Evolutionary conservation across 2,888 invertebrate genomes (phyloP), one percentile per base, ranked within the genome.

Genomic region (Drosophila quinaria): DNA sequence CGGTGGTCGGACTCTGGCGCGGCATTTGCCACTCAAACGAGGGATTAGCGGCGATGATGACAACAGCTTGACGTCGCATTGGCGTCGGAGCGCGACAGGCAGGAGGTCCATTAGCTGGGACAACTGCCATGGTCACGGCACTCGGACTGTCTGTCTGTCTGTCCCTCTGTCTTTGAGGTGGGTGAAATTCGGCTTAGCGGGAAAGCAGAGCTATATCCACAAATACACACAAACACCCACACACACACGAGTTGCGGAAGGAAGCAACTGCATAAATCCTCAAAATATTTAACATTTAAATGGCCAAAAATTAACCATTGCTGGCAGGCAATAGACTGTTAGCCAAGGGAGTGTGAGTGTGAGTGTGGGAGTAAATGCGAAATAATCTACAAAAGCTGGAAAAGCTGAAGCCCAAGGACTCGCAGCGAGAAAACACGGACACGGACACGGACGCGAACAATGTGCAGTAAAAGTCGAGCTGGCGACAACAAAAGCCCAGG

Each of bases 21-120:
- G 72, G 86, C 80, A 83, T 86, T 86, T 90, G 87, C 84, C 89
- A 86, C 86, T 86, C 87, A 88, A 86, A 88, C 74, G 89, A 68
- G 83, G 89, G 90, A 88, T 86, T 86, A 90, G 90, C 87, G 90
- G 76, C 70, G 78, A 72, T 85, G 88, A 87, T 85, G 84, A 85
- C 85, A 89, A 87, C 86, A 89, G 88, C 88, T 85, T 85, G 85
- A 89, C 78, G 61, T 78, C 71, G 70, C 64, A 67, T 47, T 22
- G 71, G 58, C 70, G 64, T 25, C 49, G 56, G 33, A 58, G 54
- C 50, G 47, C 52, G 67, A 75, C 74, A 80, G 70, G 70, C 88
- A 71, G 67, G 80, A 76, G 81, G 67, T 77, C 89, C 87, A 86
- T 86, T 82, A 83, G 83, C 54, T 31, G 60, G 35, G 22, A 33